These are phyloP conservation scores for Hypsopygia costalis DNA, from an alignment of 2,888 invertebrate species.

Conservation along the genomic window DNA sequence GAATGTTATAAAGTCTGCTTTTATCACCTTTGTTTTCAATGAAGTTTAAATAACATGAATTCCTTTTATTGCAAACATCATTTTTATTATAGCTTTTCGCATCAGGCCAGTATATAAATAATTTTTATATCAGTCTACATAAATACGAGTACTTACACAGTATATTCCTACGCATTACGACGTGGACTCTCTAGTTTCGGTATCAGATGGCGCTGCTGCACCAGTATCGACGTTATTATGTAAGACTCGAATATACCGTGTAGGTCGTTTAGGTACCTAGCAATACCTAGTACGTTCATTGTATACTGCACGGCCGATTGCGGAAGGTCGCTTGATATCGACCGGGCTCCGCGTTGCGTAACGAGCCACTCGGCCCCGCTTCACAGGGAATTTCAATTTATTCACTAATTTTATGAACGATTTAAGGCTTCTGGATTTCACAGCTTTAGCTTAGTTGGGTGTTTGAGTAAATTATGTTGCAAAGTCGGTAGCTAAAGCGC, in stretches of 20 bases:
- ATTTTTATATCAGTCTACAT: no score
- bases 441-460: neutral
- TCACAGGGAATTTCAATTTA: neutral
- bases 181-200: no score
- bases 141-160: no score
- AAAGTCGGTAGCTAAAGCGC: no score
- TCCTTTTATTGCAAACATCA: no score
- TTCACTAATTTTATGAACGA: neutral
- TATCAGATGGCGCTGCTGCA: neutral
- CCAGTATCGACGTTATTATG: neutral
- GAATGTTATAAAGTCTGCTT: no score
- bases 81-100: no score
- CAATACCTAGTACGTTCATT: conserved; percentile 1
- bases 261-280: neutral
- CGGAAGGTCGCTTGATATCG: conserved; percentile 13
- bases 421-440: neutral
- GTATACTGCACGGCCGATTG: conserved; percentile 6
- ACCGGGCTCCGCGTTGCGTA: conserved; percentile 11
- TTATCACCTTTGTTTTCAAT: no score
- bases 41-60: no score
- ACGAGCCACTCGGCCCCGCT: conserved; percentile 1
- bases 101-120: no score
- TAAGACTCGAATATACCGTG: neutral
- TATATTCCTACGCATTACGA: no score
- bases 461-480: neutral